Evolutionary conservation across 2,888 invertebrate genomes (phyloP).

Genomic region (Scelioninae gen. 1): DNA sequence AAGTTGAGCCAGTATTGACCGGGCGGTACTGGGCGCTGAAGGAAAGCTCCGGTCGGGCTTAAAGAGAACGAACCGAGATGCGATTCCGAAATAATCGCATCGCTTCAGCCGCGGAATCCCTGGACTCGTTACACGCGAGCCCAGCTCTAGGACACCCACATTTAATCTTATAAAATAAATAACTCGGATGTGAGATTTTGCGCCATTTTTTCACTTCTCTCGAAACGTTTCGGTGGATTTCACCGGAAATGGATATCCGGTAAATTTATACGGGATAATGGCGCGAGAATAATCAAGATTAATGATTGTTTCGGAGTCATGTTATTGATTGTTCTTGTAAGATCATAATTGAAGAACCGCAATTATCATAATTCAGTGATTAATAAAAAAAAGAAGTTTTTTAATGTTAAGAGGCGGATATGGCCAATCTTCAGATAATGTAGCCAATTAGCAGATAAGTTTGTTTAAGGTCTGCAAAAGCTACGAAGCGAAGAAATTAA

Average conservation of each 20-base stretch:
- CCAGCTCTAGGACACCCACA: too few relatives aligned
- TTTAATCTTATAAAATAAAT: conserved; percentile 32
- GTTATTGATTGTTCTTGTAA: conserved; percentile 11
- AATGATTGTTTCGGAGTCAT: conserved; percentile 15
- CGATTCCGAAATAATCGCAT: conserved; percentile 50
- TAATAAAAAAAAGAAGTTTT: conserved; percentile 37
- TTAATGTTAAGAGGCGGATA: conserved; percentile 1
- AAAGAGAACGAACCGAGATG: conserved; percentile 55
- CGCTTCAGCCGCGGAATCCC: conserved; percentile 19
- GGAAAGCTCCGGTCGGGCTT: conserved; percentile 52
- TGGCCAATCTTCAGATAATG: conserved; percentile 26
- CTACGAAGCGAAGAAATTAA: conserved; percentile 5
- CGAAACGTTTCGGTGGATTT: too few relatives aligned
- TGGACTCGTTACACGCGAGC: too few relatives aligned
- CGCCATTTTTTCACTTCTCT: too few relatives aligned
- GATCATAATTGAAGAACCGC: conserved; percentile 2
- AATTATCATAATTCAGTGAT: conserved; percentile 33
- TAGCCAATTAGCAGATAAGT: conserved; percentile 37
- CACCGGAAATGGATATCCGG: too few relatives aligned
- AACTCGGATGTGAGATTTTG: too few relatives aligned
- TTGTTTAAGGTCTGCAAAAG: neutral
- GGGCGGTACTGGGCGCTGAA: too few relatives aligned
- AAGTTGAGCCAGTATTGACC: conserved; percentile 69
- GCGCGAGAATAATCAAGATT: conserved; percentile 15
- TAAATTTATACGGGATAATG: too few relatives aligned